Conservation (phyloP, 2,888 invertebrate species). For the Parthenolecanium corni region DNA sequence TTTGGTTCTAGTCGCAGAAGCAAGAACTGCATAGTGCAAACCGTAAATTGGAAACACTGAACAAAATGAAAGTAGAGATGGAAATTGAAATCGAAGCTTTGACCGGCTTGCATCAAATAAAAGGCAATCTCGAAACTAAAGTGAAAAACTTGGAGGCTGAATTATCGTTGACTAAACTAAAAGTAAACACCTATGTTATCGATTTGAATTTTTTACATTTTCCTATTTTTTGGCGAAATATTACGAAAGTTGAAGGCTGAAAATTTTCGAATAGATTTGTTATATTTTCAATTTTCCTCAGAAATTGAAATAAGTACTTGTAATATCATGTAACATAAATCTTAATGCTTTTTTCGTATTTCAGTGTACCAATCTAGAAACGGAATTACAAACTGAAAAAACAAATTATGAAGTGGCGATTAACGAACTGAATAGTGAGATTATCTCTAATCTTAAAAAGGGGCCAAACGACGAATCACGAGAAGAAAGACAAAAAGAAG, state of each 20-base stretch:
- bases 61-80: constrained; percentile 26
- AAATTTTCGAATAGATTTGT: no score
- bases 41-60: constrained; percentile 15
- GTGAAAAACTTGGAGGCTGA: constrained; percentile 15
- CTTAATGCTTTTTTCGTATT: background rate
- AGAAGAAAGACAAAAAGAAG: background rate
- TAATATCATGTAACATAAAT: no score
- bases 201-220: background rate
- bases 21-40: constrained; percentile 17
- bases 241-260: no score
- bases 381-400: constrained; percentile 7
- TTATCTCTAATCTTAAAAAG: background rate
- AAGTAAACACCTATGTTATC: constrained; percentile 3
- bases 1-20: constrained; percentile 11
- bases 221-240: background rate
- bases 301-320: no score
- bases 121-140: constrained; percentile 22
- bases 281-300: no score
- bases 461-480: background rate
- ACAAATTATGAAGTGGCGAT: background rate
- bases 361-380: constrained; percentile 11
- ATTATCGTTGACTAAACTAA: constrained; percentile 11
- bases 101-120: constrained; percentile 25
- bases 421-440: background rate
- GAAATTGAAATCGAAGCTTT: constrained; percentile 28